These are phyloP conservation scores for Drosophila kambysellisi DNA, from an alignment of 2,888 invertebrate genomes.

Conservation along the genomic window DNA sequence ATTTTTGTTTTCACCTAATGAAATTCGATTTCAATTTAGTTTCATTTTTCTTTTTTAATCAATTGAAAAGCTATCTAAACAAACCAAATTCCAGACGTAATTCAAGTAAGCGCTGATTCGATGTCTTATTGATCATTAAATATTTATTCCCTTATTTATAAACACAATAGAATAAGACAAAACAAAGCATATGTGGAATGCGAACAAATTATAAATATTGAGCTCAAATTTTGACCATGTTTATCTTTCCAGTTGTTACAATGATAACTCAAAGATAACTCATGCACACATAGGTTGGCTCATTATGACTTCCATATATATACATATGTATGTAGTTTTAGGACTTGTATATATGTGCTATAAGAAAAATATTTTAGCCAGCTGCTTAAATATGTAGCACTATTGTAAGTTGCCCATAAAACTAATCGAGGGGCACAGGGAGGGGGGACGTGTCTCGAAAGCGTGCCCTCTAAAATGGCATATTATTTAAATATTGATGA, in stretches of 20 bases:
- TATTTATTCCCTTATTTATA: background rate
- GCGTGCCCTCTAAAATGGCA: conserved; percentile 8
- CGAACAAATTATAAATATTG: conserved; percentile 21
- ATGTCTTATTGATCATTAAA: background rate
- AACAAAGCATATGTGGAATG: background rate
- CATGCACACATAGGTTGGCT: background rate
- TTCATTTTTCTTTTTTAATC: background rate
- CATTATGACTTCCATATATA: background rate
- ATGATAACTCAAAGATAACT: conserved; percentile 14
- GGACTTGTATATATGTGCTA: too few species aligned
- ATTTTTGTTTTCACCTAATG: conserved; percentile 18
- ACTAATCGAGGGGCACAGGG: conserved; percentile 2
- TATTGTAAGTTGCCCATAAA: background rate
- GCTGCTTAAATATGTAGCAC: background rate
- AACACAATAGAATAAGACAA: conserved; percentile 10
- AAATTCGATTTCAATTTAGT: conserved; percentile 11
- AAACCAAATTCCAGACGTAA: conserved; percentile 15
- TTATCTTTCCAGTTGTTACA: conserved; percentile 32
- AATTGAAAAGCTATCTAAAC: conserved; percentile 22
- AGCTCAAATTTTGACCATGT: conserved; percentile 25
- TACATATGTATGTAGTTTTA: too few species aligned
- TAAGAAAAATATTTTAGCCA: background rate
- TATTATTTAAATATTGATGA: conserved; percentile 27
- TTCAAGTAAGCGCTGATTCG: background rate
- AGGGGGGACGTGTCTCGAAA: background rate